Percentiles rank a stretch among this genome's conserved stretches.
Conservation (phyloP, 2,888 invertebrate species). For the Noctuana brunneofusca region DNA sequence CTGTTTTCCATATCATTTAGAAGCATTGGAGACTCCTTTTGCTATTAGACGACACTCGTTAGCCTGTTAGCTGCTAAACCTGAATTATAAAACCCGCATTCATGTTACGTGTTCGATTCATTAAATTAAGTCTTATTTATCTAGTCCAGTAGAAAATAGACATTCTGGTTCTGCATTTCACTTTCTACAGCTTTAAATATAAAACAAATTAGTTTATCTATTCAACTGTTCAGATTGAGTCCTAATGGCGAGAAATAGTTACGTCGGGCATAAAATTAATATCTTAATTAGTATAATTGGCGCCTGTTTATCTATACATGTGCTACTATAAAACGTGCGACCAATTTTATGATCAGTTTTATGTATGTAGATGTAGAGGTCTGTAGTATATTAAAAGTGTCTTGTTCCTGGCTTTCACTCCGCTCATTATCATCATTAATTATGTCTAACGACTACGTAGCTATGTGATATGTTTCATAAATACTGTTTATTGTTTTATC, state of each 20-base stretch:
- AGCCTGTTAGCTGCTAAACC: too few relatives aligned
- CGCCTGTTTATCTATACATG: conserved; percentile 51
- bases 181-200: not conserved
- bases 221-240: conserved; percentile 6
- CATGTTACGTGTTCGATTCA: too few relatives aligned
- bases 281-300: conserved; percentile 66
- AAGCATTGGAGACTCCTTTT: too few relatives aligned
- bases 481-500: too few relatives aligned
- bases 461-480: not conserved
- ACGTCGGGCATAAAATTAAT: conserved; percentile 48
- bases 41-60: too few relatives aligned
- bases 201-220: conserved; percentile 20
- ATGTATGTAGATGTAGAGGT: conserved; percentile 41
- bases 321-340: conserved; percentile 47
- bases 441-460: not conserved
- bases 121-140: not conserved
- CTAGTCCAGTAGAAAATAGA: conserved; percentile 5
- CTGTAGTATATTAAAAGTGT: conserved; percentile 36
- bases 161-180: not conserved
- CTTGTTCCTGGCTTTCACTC: conserved; percentile 43
- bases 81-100: too few relatives aligned
- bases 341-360: conserved; percentile 50
- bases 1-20: too few relatives aligned
- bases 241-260: conserved; percentile 35
- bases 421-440: conserved; percentile 39